A percentile compares a stretch with the other conserved stretches of the same genome.
Evolutionary conservation across 2,797 vertebrate species (phyloP).

Genomic region (Scolopax bukidnonensis): DNA sequence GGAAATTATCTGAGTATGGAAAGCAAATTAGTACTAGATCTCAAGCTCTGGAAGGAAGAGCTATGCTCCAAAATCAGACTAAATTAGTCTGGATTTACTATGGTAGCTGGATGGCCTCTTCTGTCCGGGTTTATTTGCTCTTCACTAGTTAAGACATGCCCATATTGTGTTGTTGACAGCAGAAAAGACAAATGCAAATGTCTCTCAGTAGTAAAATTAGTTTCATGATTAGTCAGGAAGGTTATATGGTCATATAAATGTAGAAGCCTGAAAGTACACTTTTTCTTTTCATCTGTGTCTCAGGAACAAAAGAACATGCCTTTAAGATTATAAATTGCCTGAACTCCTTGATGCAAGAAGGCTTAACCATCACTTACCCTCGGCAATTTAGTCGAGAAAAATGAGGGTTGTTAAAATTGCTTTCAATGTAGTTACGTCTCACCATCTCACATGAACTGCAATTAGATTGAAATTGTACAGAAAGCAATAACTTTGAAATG

Average conservation of each 20-base stretch:
- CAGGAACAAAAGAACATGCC: neutral
- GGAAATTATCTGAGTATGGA: neutral
- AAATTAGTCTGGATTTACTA: neutral
- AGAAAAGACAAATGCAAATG: neutral
- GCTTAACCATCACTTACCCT: neutral
- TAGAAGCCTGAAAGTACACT: neutral
- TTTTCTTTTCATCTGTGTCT: neutral
- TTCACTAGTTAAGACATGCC: neutral
- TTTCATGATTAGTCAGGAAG: neutral
- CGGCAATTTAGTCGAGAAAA: neutral
- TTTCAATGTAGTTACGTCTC: neutral
- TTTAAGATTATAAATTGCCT: neutral
- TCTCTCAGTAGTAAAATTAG: neutral
- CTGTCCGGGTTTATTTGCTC: neutral
- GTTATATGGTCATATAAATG: fast-evolving
- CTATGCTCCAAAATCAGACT: neutral
- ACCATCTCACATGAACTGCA: neutral
- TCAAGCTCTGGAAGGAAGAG: neutral
- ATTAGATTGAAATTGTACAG: neutral
- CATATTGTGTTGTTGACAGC: neutral
- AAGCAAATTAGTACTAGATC: neutral
- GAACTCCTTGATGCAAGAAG: neutral
- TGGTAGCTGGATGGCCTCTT: neutral
- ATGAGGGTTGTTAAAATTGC: neutral
- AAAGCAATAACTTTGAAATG: neutral